Percentiles rank a stretch among this genome's conserved stretches.
Conservation (phyloP, 2,888 invertebrate species). For the Microctonus hyperodae region DNA sequence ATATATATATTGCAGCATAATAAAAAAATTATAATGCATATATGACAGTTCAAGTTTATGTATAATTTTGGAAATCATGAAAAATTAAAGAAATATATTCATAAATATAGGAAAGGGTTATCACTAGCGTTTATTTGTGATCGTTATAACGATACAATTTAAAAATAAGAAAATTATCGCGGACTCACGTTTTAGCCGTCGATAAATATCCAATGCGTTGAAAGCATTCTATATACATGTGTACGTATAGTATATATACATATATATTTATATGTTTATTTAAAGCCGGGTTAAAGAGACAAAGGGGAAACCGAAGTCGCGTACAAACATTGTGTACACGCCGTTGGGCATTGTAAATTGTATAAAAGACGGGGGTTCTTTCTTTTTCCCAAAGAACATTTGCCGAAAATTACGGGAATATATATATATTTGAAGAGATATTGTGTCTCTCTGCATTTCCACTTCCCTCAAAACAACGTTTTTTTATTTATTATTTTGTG, state of each 20-base stretch:
- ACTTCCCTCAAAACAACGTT: constrained; percentile 15
- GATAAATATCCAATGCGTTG: not conserved
- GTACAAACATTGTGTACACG: constrained; percentile 37
- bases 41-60: not conserved
- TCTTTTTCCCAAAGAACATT: constrained; percentile 31
- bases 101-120: too few relatives aligned
- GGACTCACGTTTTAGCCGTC: not conserved
- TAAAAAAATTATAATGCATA: not conserved
- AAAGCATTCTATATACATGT: constrained; percentile 9
- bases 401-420: constrained; percentile 47
- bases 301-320: constrained; percentile 24
- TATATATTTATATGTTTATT: too few relatives aligned
- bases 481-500: not conserved
- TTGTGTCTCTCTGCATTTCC: not conserved
- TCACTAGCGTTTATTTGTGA: too few relatives aligned
- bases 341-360: constrained; percentile 34
- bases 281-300: not conserved
- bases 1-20: not conserved
- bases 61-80: too few relatives aligned
- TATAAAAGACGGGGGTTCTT: constrained; percentile 22
- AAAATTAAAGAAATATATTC: too few relatives aligned
- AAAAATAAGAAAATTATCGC: not conserved
- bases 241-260: too few relatives aligned
- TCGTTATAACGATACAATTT: not conserved
- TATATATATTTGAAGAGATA: constrained; percentile 41